A percentile compares a stretch with the other conserved stretches of the same genome.
phyloP scores from a whole-genome alignment of 2,888 invertebrate species.

The Andrena fulva region DNA sequence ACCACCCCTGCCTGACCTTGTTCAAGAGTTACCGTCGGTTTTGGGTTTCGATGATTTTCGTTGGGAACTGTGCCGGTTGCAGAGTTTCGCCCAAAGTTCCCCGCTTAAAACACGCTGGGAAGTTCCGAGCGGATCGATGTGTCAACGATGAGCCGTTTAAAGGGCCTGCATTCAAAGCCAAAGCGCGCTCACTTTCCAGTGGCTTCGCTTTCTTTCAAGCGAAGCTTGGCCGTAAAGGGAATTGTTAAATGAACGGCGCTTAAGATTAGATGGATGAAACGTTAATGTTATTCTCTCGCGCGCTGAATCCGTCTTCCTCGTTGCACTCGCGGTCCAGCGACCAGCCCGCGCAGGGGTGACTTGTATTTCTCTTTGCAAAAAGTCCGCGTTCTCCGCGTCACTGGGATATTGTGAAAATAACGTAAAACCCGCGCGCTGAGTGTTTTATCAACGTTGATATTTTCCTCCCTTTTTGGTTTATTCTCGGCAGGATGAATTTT shows the following conservation, averaged over 20 bases:
- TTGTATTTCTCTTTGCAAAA: background rate
- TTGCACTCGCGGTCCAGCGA: background rate
- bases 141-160: too few relatives aligned
- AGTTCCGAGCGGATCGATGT: too few relatives aligned
- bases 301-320: too few relatives aligned
- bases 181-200: too few relatives aligned
- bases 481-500: background rate
- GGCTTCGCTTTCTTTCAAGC: too few relatives aligned
- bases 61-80: background rate
- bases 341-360: background rate
- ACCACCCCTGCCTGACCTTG: background rate
- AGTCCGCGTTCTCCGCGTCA: background rate
- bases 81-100: background rate
- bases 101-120: too few relatives aligned
- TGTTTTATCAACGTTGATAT: constrained; percentile 3
- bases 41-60: background rate
- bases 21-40: background rate
- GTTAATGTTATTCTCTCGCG: too few relatives aligned
- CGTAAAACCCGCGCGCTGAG: constrained; percentile 2
- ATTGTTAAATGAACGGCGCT: too few relatives aligned
- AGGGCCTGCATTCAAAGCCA: too few relatives aligned
- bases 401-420: constrained; percentile 1
- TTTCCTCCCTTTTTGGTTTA: background rate
- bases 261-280: too few relatives aligned
- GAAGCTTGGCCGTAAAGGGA: too few relatives aligned